Evolutionary conservation across 2,797 vertebrate species (phyloP), one percentile per base, ranked within the genome.

Genomic region (Pantherophis alleghaniensis): DNA sequence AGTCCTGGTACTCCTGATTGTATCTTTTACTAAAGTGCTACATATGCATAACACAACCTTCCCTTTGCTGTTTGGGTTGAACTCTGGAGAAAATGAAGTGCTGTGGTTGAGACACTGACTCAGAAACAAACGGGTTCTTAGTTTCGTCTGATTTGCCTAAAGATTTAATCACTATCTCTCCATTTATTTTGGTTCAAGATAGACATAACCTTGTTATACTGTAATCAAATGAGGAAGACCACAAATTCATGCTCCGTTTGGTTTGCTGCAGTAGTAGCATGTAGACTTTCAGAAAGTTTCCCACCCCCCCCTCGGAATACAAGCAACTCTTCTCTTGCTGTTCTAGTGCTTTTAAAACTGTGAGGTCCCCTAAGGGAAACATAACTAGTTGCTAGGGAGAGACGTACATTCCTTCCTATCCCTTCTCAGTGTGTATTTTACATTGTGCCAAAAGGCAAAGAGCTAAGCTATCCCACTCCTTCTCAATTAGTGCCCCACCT

Each of bases 361-460:
- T 93, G 93, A 93, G 93, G 93, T 93, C 93, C 92, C 93, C 57
- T 89, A 93, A 91, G 90, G 93, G 90, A 91, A 93, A 91, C 93
- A 88, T 86, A 91, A 93, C 87, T 89, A 89, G 93, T 89, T 93
- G 93, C 93, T 90, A 93, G 63, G 86, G 66, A 91, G 86, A 93
- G 90, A 88, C 92, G 79, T 91, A 93, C 90, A 93, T 91, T 93
- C 90, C 57, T 93, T 91, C 89, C 90, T 93, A 89, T 91, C 69
- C 87, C 69, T 91, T 86, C 87, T 57, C 93, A 89, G 90, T 89
- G 87, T 91, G 92, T 88, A 79, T 86, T 86, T 93, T 91, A 86
- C 87, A 89, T 91, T 93, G 93, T 91, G 69, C 90, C 93, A 91
- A 69, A 74, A 93, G 90, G 87, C 87, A 89, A 89, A 89, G 87